Evolutionary conservation across 64 coral and sea anemone genomes (phyloP).

Genomic region (Acropora yongei): DNA sequence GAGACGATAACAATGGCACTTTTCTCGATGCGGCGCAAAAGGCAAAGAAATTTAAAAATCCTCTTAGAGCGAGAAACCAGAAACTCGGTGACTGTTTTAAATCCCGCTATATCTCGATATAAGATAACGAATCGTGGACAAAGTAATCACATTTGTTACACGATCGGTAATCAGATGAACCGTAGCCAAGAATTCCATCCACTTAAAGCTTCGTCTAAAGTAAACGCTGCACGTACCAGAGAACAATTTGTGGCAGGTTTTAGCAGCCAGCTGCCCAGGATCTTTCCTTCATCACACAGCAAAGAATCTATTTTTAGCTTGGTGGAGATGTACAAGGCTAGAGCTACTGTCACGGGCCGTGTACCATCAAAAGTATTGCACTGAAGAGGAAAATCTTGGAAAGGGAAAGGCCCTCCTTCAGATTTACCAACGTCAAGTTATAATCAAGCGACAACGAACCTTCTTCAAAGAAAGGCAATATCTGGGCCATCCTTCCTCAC

Average conservation of each 20-base stretch:
- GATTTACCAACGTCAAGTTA: background rate
- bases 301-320: background rate
- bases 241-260: background rate
- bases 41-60: background rate
- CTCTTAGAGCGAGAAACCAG: background rate
- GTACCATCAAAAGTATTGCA: background rate
- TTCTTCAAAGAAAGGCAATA: background rate
- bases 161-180: conserved; percentile 16
- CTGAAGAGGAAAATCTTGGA: background rate
- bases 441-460: background rate
- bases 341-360: background rate
- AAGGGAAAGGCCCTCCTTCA: background rate
- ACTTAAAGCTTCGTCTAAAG: background rate
- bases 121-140: background rate
- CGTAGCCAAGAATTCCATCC: background rate
- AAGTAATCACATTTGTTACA: background rate
- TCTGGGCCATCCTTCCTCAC: background rate
- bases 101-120: too few relatives aligned
- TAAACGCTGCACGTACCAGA: background rate
- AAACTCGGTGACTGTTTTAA: background rate
- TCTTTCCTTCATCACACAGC: background rate
- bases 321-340: background rate
- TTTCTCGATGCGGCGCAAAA: background rate
- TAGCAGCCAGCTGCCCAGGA: background rate
- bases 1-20: background rate